Percentiles rank a stretch among this genome's conserved stretches.
Conservation (phyloP, 2,113 vertebrate species). For the Cochlearius cochlearius region DNA sequence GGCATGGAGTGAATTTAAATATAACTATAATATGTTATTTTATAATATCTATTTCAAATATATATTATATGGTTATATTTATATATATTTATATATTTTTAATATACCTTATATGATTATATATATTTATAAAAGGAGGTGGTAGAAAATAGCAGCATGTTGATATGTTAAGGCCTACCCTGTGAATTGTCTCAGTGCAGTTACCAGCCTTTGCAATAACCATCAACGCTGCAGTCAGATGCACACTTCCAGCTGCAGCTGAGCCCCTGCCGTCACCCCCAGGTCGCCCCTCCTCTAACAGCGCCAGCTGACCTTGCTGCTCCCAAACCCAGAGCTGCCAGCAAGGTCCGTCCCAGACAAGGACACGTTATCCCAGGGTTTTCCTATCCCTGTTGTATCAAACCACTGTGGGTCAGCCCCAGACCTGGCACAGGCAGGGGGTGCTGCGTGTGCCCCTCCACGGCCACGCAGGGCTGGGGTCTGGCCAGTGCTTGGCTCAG, state of each 20-base stretch:
- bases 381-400: neutral
- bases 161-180: neutral
- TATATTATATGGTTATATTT: too few relatives aligned
- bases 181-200: neutral
- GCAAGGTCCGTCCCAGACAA: accelerated
- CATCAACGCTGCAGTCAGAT: neutral
- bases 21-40: too few relatives aligned
- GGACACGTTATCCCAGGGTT: neutral
- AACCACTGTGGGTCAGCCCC: neutral
- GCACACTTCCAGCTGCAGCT: neutral
- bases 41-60: neutral
- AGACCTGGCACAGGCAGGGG: neutral
- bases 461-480: neutral
- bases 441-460: neutral
- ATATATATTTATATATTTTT: neutral
- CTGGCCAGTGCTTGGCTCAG: too few relatives aligned
- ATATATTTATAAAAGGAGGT: neutral
- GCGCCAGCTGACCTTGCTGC: neutral
- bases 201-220: neutral
- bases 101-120: neutral
- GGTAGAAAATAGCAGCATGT: neutral
- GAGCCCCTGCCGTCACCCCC: neutral
- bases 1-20: too few relatives aligned
- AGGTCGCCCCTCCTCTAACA: neutral
- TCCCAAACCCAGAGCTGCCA: neutral